Evolutionary conservation across 2,797 vertebrate species (phyloP).

Genomic region (Limosa lapponica): DNA sequence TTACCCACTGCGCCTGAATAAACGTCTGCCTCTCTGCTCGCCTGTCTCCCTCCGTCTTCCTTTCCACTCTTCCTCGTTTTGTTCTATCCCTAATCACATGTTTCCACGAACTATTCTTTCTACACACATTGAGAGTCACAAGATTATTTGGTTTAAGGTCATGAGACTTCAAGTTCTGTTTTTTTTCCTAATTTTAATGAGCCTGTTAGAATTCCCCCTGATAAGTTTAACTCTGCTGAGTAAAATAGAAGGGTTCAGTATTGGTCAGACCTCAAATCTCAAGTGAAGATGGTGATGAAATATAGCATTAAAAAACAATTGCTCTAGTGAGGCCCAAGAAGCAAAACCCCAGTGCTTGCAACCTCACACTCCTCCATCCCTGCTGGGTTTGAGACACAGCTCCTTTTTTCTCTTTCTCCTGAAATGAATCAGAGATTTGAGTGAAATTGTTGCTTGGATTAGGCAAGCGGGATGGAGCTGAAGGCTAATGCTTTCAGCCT

Average conservation of each 20-base stretch:
- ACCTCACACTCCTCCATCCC: not conserved
- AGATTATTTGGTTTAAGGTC: slow-evolving; percentile 30
- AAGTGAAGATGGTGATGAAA: not conserved
- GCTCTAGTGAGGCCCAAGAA: not conserved
- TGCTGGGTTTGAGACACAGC: not conserved
- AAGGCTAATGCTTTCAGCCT: not conserved
- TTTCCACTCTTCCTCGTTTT: not conserved
- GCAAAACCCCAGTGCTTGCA: not conserved
- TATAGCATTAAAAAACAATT: not conserved
- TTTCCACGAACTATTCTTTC: not conserved
- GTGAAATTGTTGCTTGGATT: not conserved
- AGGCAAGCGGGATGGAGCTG: not conserved
- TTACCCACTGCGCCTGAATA: not conserved
- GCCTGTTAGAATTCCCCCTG: not conserved
- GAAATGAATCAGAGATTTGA: not conserved
- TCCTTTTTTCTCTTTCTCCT: not conserved
- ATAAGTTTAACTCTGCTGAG: not conserved
- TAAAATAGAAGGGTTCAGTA: not conserved
- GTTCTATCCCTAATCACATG: slow-evolving; percentile 23
- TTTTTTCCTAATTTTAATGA: not conserved
- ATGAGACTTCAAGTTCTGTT: not conserved
- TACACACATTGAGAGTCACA: not conserved
- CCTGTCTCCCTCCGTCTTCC: not conserved
- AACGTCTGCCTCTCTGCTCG: not conserved
- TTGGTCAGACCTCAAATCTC: not conserved